Conservation (phyloP, 2,888 invertebrate species). For the Smittia aterrima region DNA sequence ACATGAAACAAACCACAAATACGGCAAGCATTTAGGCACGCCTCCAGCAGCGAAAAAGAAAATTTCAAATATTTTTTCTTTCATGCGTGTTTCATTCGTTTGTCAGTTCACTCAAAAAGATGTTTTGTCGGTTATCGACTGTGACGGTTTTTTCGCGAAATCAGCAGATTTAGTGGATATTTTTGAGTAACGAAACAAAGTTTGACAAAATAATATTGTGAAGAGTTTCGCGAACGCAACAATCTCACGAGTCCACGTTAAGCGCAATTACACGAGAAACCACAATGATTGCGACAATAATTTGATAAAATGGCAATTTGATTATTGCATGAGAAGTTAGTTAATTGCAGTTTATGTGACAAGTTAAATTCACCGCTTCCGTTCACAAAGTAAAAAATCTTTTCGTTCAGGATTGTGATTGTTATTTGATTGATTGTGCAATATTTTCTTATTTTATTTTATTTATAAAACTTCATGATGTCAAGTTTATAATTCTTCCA, state of each 20-base stretch:
- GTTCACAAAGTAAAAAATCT: neutral
- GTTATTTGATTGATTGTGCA: neutral
- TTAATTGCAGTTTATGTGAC: neutral
- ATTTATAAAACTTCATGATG: no score
- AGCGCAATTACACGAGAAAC: neutral
- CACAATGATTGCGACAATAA: neutral
- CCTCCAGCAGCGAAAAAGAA: constrained; percentile 23
- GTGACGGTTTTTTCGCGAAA: constrained; percentile 8
- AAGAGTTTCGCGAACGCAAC: neutral
- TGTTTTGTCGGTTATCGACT: constrained; percentile 15
- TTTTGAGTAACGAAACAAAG: neutral
- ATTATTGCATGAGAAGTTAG: neutral
- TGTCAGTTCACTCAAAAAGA: constrained; percentile 32
- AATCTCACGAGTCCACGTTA: neutral
- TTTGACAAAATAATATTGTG: neutral
- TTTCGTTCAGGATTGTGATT: no score
- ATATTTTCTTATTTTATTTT: neutral
- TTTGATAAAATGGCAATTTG: neutral
- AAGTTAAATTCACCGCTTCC: neutral
- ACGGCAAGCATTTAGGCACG: constrained; percentile 13
- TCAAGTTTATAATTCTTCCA: no score
- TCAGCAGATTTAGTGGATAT: neutral
- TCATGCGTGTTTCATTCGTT: constrained; percentile 25
- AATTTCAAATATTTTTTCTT: constrained; percentile 20
- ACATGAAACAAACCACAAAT: constrained; percentile 30